Evolutionary conservation across 2,113 vertebrate genomes (phyloP).

Genomic region (Meleagris gallopavo): DNA sequence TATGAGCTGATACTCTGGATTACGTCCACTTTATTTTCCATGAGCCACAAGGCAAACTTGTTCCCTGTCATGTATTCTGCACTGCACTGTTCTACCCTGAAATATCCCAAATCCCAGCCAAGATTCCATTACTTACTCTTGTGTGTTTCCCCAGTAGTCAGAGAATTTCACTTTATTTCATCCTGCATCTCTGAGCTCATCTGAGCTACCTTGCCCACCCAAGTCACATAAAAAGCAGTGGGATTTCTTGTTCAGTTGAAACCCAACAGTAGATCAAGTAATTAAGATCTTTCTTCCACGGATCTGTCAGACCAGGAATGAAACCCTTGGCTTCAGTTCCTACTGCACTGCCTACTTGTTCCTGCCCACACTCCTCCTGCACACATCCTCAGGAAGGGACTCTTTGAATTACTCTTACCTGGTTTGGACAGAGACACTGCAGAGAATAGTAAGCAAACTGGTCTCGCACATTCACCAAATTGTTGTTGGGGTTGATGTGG

Average conservation of each 20-base stretch:
- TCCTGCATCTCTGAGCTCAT: background rate
- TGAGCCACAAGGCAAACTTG: background rate
- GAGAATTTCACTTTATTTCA: background rate
- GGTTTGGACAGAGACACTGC: slow-evolving; percentile 98
- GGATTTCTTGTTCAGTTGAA: background rate
- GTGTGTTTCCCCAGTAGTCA: background rate
- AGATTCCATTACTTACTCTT: background rate
- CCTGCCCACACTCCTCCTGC: background rate
- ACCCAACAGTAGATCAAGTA: background rate
- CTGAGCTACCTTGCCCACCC: background rate
- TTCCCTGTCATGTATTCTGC: background rate
- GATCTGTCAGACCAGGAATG: background rate
- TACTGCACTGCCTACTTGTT: background rate
- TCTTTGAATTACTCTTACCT: slow-evolving; percentile 82
- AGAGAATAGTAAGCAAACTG: slow-evolving; percentile 98
- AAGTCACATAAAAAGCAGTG: background rate
- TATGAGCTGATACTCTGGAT: background rate
- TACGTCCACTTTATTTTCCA: background rate
- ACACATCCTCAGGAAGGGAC: background rate
- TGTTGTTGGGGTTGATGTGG: slow-evolving; percentile 99
- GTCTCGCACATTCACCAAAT: slow-evolving; percentile 94
- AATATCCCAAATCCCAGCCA: background rate
- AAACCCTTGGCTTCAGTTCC: background rate
- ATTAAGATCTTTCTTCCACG: background rate
- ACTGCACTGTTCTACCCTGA: fast-evolving